Evolutionary conservation across 2,113 vertebrate genomes (phyloP).

Genomic region (Bubo blakistoni): DNA sequence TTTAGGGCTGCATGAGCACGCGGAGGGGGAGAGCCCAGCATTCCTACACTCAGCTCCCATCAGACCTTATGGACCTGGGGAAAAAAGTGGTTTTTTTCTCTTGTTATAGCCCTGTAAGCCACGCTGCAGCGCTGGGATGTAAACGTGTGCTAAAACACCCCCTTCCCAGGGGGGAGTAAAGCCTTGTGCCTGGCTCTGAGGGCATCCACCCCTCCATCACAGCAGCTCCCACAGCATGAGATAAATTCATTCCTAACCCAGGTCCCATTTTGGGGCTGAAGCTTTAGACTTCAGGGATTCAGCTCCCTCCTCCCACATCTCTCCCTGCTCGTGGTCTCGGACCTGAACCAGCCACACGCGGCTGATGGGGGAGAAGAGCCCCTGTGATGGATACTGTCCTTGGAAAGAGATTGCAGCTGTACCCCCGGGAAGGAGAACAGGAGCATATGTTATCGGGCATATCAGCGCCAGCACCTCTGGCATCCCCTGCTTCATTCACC

Average conservation of each 20-base stretch:
- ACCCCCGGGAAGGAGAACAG: not conserved
- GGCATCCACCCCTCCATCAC: not conserved
- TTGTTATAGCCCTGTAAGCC: not conserved
- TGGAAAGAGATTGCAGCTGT: not conserved
- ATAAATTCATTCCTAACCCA: not conserved
- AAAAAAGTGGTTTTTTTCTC: rapidly evolving
- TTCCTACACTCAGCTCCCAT: not conserved
- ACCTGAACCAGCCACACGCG: not conserved
- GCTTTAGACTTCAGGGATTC: not conserved
- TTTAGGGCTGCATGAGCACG: not conserved
- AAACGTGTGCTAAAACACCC: not conserved
- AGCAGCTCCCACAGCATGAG: not conserved
- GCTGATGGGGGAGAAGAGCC: too few species aligned
- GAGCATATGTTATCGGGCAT: rapidly evolving
- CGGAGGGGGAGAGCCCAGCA: rapidly evolving
- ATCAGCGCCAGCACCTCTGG: not conserved
- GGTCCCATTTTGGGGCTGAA: not conserved
- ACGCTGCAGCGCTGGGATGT: rapidly evolving
- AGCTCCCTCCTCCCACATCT: not conserved
- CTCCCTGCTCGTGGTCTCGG: not conserved
- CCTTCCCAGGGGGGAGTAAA: too few species aligned
- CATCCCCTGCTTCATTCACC: not conserved
- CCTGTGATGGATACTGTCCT: not conserved
- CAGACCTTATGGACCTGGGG: rapidly evolving
- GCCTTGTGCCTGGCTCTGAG: rapidly evolving